Evolutionary conservation across 1,140 invertebrate genomes (phyloP).

Genomic region (Bombus sibiricus): DNA sequence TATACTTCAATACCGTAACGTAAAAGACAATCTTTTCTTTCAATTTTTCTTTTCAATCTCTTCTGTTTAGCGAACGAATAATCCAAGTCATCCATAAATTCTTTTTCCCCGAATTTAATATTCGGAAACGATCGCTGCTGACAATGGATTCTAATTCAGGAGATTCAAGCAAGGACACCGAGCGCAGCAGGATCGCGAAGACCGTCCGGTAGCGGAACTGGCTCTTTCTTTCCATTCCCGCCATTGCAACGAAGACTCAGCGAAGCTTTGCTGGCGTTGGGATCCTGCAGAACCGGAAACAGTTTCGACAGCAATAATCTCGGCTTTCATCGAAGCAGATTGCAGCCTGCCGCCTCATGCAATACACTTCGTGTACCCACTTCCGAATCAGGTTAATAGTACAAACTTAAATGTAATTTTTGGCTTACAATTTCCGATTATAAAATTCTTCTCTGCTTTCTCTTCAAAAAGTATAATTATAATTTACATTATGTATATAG

Average conservation of each 20-base stretch:
- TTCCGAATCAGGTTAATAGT: constrained; percentile 74
- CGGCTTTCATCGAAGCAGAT: constrained; percentile 71
- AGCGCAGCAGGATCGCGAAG: constrained; percentile 89
- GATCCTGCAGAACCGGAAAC: constrained; percentile 66
- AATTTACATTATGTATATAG: constrained; percentile 42
- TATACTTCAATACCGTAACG: neutral
- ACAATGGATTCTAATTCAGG: constrained; percentile 68
- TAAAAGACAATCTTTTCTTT: neutral
- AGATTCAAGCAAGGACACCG: constrained; percentile 90
- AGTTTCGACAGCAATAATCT: constrained; percentile 74
- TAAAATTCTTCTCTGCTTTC: no score
- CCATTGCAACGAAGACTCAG: constrained; percentile 86
- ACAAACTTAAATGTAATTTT: neutral
- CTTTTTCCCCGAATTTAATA: neutral
- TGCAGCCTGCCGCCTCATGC: constrained; percentile 79
- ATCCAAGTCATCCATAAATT: neutral
- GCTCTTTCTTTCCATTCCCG: constrained; percentile 84
- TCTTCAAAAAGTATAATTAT: neutral
- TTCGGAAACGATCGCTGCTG: constrained; percentile 19
- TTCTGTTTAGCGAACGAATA: no score
- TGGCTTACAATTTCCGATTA: no score
- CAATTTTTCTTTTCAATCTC: neutral
- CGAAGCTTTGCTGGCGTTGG: constrained; percentile 84
- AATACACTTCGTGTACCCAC: constrained; percentile 80
- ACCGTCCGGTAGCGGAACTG: constrained; percentile 85